Evolutionary conservation across 2,113 vertebrate species (phyloP), one percentile per base, ranked within the genome.

Genomic region (Ia io): DNA sequence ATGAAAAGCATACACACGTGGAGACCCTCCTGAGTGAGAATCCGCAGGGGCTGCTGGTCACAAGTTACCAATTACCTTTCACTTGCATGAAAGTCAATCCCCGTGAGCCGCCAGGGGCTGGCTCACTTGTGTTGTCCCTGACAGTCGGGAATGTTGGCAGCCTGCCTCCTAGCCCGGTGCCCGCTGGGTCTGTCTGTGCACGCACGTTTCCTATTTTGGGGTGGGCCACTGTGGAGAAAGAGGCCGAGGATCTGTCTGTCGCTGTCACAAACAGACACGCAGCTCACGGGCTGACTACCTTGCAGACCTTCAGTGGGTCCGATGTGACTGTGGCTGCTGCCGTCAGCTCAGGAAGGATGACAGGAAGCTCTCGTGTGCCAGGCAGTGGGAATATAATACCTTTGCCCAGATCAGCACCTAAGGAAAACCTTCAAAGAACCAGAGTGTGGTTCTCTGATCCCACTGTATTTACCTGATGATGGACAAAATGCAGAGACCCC

Each of bases 151-250:
- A 25, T 25, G 42, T 32, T 28, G 67, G 85, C 96, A 88, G 53
- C 83, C 44, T 37, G 90, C 67, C 94, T 91, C 37, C 42, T 30
- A 30, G 14, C 42, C 42, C 73, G 49, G 84, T 30, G 78, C 94
- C 93, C 78, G 88, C 94, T 86, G 94, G n/a, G 56, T 10, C 90
- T 94, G 56, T 96, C 80, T 91, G 87, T 93, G 88, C 98, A 95
- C 85, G 87, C 89, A 96, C 96, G 96, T 97, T 97, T 97, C 90
- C 97, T 97, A 94, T 98, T 98, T 97, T 0, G 49, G 88, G 97
- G 95, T 95, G 95, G 90, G 83, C 77, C 90, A 92, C 84, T 16
- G 3, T 91, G 49, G 80, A 96, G 94, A 95, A 96, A 86, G 69
- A 95, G 96, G 92, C 90, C 95, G 90, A 70, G 73, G 74, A 23